Evolutionary conservation across 2,888 invertebrate species (phyloP), one percentile per base, ranked within the genome.

Genomic region (Habroteleia sp.): DNA sequence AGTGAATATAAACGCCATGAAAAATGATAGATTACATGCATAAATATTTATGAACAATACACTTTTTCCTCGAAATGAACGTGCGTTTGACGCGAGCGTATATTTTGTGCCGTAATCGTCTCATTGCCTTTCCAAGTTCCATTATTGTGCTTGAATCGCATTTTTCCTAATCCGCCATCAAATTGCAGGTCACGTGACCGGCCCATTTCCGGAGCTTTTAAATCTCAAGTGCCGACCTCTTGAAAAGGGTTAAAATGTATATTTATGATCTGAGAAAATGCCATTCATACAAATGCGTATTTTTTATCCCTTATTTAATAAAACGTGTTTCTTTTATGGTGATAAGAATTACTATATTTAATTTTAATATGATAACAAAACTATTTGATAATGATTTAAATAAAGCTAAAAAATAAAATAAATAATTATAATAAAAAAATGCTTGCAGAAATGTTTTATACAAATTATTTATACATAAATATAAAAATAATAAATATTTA

Each of bases 141-240:
- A 33, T 69, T 65, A 48, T 69, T 58, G 46, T 33, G 33, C 46
- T 39, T 2, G 25, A 41, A 65, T 41, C 35, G 50, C 75, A n/a
- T 77, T 75, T 74, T 74, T 50, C 65, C 56, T 77, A 74, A 76
- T 76, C 73, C 73, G 16, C 29, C 62, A 76, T 80, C 58, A 79
- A 41, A 60, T 81, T 76, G 69, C 80, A 17, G 48, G 78, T 77
- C 79, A 80, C 80, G 79, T 78, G 77, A 74, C 44, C 41, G 29
- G 60, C 33, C 74, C 77, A 76, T 80, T 79, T 79, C 74, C 72
- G 68, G 27, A 42, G 77, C 79, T 78, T 78, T 79, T 73, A 63
- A 60, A 31, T 29, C 16, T 23, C 31, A 35, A 37, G 46, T 56
- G 39, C 27, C 23, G 42, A 35, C 44, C 37, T 50, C 50, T 58